A percentile compares a stretch with the other conserved stretches of the same genome.
Evolutionary conservation across 2,797 vertebrate genomes (phyloP).

Genomic region (Artibeus jamaicensis): DNA sequence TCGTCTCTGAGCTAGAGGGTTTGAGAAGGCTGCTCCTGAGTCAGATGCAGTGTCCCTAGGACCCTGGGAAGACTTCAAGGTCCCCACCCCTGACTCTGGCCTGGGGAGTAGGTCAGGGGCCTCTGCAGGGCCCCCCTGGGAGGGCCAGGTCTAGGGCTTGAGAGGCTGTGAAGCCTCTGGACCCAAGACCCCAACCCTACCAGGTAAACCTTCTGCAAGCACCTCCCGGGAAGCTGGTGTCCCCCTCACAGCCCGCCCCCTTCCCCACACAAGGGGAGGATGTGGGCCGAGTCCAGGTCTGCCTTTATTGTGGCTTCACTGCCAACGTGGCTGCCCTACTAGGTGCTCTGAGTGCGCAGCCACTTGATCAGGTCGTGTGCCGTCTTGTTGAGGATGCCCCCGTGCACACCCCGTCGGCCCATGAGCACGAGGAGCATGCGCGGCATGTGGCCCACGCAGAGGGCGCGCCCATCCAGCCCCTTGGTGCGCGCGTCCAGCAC

Average conservation of each 20-base stretch:
- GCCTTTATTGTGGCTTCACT: conserved; percentile 49
- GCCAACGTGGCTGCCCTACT: not conserved
- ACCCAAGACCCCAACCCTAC: not conserved
- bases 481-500: conserved; percentile 77
- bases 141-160: not conserved
- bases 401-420: conserved; percentile 76
- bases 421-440: conserved; percentile 78
- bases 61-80: not conserved
- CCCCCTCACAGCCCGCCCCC: not conserved
- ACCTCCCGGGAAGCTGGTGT: not conserved
- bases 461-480: conserved; percentile 69
- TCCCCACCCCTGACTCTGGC: not conserved
- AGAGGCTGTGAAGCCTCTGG: not conserved
- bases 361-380: conserved; percentile 70
- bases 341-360: conserved; percentile 66
- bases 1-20: not conserved
- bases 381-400: conserved; percentile 78
- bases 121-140: not conserved
- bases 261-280: not conserved
- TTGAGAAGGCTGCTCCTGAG: not conserved
- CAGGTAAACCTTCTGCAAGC: not conserved
- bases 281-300: not conserved
- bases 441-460: conserved; percentile 74
- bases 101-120: not conserved
- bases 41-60: not conserved